Evolutionary conservation across 2,113 vertebrate species (phyloP).

Genomic region (Vidua macroura): DNA sequence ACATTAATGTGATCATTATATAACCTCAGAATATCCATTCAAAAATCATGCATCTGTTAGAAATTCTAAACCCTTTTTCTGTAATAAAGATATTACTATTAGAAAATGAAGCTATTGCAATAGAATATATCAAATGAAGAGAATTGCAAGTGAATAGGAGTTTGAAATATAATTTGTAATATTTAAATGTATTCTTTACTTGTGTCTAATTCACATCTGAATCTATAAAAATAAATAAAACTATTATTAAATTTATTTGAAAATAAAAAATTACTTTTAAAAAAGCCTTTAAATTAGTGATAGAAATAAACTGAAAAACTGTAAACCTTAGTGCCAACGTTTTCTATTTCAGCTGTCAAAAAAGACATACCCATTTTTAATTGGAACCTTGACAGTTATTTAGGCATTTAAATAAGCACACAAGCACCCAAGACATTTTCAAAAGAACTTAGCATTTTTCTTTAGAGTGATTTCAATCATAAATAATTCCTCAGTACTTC

Average conservation of each 20-base stretch:
- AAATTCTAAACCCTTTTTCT: not conserved
- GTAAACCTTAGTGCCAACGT: not conserved
- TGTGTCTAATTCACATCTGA: not conserved
- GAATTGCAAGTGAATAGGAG: not conserved
- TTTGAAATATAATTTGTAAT: not conserved
- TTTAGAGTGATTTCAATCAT: not conserved
- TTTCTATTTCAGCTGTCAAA: not conserved
- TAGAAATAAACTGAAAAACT: not conserved
- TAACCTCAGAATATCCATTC: not conserved
- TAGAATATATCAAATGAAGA: not conserved
- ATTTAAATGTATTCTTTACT: not conserved
- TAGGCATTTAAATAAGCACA: not conserved
- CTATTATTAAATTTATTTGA: not conserved
- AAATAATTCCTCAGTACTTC: not conserved
- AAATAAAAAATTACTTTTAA: not conserved
- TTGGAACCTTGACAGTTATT: not conserved
- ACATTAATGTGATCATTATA: not conserved
- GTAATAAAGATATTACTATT: not conserved
- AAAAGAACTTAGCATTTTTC: not conserved
- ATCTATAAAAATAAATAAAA: not conserved
- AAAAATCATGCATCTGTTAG: not conserved
- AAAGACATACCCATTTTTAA: not conserved
- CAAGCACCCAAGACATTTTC: not conserved
- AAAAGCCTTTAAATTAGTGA: not conserved
- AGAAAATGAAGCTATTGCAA: not conserved